Base-by-base conservation (phyloP, 2,113 vertebrate genomes). In the Prionailurus bengalensis region DNA sequence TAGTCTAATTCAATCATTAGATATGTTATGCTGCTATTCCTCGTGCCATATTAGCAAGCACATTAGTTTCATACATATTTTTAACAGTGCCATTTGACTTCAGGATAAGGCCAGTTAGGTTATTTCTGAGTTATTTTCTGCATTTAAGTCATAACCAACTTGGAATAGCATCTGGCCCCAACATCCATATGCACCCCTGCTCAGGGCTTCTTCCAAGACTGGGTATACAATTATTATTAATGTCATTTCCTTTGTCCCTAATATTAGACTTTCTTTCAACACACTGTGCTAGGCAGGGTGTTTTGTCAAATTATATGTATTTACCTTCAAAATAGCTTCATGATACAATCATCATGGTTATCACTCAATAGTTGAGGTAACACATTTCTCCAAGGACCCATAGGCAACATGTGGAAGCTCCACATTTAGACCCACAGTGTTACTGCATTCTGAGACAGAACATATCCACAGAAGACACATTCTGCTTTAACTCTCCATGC, bases 401-500 rank as follows among this genome's bases (percentile, higher is more conserved):
- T 2, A 36, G 36, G 5, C 17, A 51, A 33, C 2, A 3, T 6
- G 23, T 15, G 23, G 29, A 68, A 71, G 36, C 65, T 27, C 29
- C 10, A 17, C 14, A n/a, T 17, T 23, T 82, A 71, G 76, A 82
- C 7, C 14, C 23, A 21, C 3, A 58, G 5, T 6, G 7, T 19
- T 70, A 17, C 42, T 53, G 3, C 9, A 25, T 84, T 66, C 5
- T n/a, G 63, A 4, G 45, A 3, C 36, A 89, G 53, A 92, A 29
- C 17, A n/a, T 14, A 63, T 3, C 13, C 48, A 29, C 2, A 55
- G 39, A 5, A 63, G 27, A 4, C 3, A 4, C 0, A n/a, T 27
- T 53, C n/a, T n/a, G 36, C 27, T 42, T 1, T 29, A 58, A 36
- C 6, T 45, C 21, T 53, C 31, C 5, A 0, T 21, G 2, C 25